Conservation (phyloP, 2,888 invertebrate genomes). For the Julus scandinavius region DNA sequence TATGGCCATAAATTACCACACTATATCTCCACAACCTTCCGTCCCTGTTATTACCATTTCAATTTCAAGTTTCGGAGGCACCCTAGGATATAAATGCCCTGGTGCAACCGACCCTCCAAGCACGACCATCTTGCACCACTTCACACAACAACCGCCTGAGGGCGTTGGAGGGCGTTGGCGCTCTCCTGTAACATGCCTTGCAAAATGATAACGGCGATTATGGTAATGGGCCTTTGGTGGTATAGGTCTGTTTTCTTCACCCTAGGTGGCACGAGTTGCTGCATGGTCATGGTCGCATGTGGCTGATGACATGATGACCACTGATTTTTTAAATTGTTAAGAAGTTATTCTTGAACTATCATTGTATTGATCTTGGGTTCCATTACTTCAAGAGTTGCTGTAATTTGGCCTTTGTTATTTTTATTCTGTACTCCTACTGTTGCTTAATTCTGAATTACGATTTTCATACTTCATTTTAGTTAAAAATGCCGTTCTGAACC, state of each 20-base stretch:
- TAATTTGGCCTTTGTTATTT: too few relatives aligned
- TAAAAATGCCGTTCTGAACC: too few relatives aligned
- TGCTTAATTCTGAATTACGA: too few relatives aligned
- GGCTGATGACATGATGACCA: background rate
- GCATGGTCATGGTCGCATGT: background rate
- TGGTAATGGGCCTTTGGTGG: background rate
- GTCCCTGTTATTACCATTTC: slow-evolving; percentile 35
- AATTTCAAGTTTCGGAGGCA: background rate
- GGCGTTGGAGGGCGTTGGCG: slow-evolving; percentile 15
- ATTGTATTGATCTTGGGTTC: too few relatives aligned
- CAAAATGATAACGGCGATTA: background rate
- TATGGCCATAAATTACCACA: background rate
- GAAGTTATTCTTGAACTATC: too few relatives aligned
- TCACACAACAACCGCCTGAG: background rate
- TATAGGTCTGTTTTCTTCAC: background rate
- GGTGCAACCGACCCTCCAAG: background rate
- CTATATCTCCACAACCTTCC: slow-evolving; percentile 16
- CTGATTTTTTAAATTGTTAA: too few relatives aligned
- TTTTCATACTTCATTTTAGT: too few relatives aligned
- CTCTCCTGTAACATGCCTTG: background rate
- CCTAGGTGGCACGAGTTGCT: too few relatives aligned
- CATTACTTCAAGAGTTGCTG: too few relatives aligned
- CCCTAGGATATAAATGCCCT: background rate
- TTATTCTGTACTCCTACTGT: too few relatives aligned
- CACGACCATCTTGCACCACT: background rate